Conservation (phyloP, 1,140 invertebrate species). For the Drosophila eugracilis region DNA sequence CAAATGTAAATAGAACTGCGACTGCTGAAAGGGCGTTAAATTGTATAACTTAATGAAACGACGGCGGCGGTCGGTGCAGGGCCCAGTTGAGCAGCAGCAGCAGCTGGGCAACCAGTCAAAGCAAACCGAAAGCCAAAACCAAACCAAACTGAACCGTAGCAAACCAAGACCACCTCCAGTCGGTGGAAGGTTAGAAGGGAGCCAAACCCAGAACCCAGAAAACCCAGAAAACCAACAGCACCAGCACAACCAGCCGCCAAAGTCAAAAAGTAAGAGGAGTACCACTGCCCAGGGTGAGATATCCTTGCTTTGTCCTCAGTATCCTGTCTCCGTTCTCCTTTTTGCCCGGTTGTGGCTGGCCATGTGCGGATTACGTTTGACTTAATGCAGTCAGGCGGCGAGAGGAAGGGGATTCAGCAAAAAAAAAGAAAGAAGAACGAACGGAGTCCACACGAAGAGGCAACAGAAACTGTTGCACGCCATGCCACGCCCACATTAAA, state of each 20-base stretch:
- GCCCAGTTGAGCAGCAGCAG: conserved; percentile 21
- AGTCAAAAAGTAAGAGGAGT: conserved; percentile 72
- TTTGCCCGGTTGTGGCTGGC: conserved; percentile 64
- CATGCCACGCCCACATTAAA: conserved; percentile 74
- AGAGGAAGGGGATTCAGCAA: not conserved
- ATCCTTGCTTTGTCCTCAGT: conserved; percentile 49
- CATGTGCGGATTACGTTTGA: conserved; percentile 83
- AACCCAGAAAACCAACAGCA: conserved; percentile 78
- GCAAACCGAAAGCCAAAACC: conserved; percentile 69
- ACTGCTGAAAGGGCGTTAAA: conserved; percentile 83
- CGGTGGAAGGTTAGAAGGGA: conserved; percentile 59
- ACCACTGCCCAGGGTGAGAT: conserved; percentile 35
- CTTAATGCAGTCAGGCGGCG: conserved; percentile 65
- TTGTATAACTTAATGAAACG: conserved; percentile 84
- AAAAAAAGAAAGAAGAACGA: conserved; percentile 4
- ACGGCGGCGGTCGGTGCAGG: conserved; percentile 48
- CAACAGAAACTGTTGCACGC: conserved; percentile 72
- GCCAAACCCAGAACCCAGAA: too few relatives aligned
- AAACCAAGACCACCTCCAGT: conserved; percentile 33
- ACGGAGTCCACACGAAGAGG: conserved; percentile 1
- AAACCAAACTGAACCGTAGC: conserved; percentile 24
- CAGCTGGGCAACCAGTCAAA: conserved; percentile 70
- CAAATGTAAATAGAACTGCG: conserved; percentile 81
- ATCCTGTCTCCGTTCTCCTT: conserved; percentile 8
- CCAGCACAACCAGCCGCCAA: conserved; percentile 47